phyloP scores from a whole-genome alignment of 2,797 vertebrate genomes.

The Tolypeutes matacus region DNA sequence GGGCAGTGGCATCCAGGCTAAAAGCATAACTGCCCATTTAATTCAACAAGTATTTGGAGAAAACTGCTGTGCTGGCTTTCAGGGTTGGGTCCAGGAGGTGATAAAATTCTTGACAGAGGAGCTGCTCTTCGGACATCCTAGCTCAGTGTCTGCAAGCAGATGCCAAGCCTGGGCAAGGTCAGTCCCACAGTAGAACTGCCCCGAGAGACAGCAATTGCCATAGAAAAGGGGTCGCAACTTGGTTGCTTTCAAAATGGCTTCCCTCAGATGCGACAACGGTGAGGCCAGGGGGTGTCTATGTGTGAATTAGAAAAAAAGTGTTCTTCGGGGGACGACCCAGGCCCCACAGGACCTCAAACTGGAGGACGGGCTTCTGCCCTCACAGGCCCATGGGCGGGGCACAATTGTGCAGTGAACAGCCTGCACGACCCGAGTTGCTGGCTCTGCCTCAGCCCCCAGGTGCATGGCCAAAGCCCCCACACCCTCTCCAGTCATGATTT shows the following conservation, averaged over 20 bases:
- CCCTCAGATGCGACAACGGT: background rate
- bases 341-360: background rate
- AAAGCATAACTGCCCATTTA: background rate
- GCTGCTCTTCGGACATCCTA: background rate
- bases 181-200: accelerated
- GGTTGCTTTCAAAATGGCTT: conserved; percentile 56
- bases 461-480: background rate
- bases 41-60: background rate
- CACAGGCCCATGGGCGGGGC: background rate
- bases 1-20: background rate
- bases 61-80: background rate
- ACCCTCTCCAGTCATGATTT: background rate
- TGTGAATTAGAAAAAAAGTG: background rate
- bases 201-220: background rate
- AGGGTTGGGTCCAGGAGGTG: background rate
- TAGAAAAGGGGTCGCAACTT: background rate
- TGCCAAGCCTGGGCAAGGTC: background rate
- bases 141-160: background rate
- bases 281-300: background rate
- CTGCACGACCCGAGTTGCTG: background rate
- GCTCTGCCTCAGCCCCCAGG: background rate
- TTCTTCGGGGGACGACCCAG: background rate
- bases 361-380: background rate
- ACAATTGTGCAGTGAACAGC: background rate
- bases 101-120: background rate